Conservation (phyloP, 2,888 invertebrate species). For the Calameuta pallipes region DNA sequence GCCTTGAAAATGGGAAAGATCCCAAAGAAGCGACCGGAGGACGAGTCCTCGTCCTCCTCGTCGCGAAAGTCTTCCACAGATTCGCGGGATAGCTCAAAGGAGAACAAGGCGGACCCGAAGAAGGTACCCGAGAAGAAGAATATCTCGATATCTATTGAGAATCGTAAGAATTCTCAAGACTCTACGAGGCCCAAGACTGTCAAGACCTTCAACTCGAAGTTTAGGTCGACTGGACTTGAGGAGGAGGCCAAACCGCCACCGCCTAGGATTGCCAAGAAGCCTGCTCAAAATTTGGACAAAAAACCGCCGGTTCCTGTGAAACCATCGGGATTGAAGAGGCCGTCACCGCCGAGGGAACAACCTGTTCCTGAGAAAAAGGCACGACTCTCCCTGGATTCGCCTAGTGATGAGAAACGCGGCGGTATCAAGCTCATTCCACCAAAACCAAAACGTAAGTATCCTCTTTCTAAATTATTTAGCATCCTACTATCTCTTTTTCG, state of each 20-base stretch:
- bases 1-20: constrained; percentile 83
- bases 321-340: constrained; percentile 67
- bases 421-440: constrained; percentile 88
- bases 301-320: constrained; percentile 64
- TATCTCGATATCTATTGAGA: constrained; percentile 85
- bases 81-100: constrained; percentile 59
- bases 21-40: constrained; percentile 75
- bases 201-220: constrained; percentile 91
- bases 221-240: constrained; percentile 90
- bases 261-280: constrained; percentile 75
- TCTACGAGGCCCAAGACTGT: constrained; percentile 87
- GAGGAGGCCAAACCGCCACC: constrained; percentile 90
- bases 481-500: constrained; percentile 22
- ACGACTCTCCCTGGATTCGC: constrained; percentile 67
- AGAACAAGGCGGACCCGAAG: constrained; percentile 60
- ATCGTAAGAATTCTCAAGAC: constrained; percentile 74
- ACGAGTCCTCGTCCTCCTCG: constrained; percentile 53
- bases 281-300: constrained; percentile 48
- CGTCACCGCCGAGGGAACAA: constrained; percentile 61
- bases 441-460: constrained; percentile 91
- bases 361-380: constrained; percentile 78
- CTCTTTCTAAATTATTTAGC: constrained; percentile 16
- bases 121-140: constrained; percentile 73
- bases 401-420: constrained; percentile 77
- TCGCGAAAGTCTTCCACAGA: constrained; percentile 55